Base-by-base conservation (phyloP, 2,797 vertebrate species). In the Pseudomugil tenellus region DNA sequence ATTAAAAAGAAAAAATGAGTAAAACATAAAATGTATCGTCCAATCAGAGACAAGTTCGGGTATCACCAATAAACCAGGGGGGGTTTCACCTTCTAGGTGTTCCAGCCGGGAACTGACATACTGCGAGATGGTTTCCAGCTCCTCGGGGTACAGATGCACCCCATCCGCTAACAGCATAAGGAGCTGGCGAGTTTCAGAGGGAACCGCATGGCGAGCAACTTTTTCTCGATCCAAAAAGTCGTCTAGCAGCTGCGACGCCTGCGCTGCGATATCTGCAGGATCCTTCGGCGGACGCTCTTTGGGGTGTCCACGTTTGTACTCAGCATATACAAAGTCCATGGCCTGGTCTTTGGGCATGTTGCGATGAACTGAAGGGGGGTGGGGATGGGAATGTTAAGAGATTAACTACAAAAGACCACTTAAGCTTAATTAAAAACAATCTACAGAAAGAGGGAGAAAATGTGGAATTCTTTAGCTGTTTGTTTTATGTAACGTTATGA, bases 281-380 rank as follows among this genome's bases (percentile, higher is more conserved):
- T 95, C 93, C 75, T 77, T 87, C 17, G 78, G 76, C 1, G 63
- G 39, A 66, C 85, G 68, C 84, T 68, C 74, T 85, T 91, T 89
- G 43, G 56, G 37, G 0, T 84, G 88, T 21, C 88, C 61, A 3
- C 78, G 94, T 65, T 87, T 81, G 70, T 92, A 91, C 86, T 94
- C 93, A 5, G 88, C 82, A 55, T 80, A 83, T 61, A 91, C 57
- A 49, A 95, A 89, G 81, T 92, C 86, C 92, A 94, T 76, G 23
- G 92, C 94, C 76, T 94, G 94, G 73, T 96, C 93, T 90, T 94
- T 93, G 74, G 94, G 92, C 94, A 94, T 87, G 72, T 94, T 93
- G 72, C 83, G 86, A 78, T 93, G 91, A 81, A 94, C 94, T 92
- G 81, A 68, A 83, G 26, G 77, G 81, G 59, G 87, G 79, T 72